Base-by-base conservation (phyloP, 2,797 vertebrate species). In the Poecilia gillii region DNA sequence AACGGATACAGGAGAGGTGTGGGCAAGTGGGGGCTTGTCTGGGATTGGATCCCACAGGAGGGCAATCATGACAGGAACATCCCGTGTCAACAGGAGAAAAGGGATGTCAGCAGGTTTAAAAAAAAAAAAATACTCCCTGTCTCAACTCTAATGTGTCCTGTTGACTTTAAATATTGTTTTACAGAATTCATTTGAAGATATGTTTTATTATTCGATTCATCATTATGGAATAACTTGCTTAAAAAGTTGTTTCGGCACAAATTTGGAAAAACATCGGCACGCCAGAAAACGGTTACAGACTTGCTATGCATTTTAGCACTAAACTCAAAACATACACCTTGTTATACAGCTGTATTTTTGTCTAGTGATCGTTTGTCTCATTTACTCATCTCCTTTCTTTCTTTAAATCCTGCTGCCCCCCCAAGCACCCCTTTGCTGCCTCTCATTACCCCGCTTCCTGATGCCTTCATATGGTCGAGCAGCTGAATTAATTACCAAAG, bases 401-500 rank as follows among this genome's bases (percentile, higher is more conserved):
- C 55, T 9, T 11, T 36, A 8, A 47, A 74, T 43, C 66, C 62
- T 75, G 85, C 89, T 80, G 73, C n/a, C 0, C 47, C 9, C 72
- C 46, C 75, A 23, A 23, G 3, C 51, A 28, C 1, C 25, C 1
- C 2, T 68, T 51, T 73, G 1, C 39, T 77, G 85, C 72, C 90
- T 91, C 95, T 95, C 91, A 90, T 94, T 94, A 93, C 89, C 90
- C 80, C 91, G 81, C 93, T 90, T 84, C 87, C 86, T 78, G 86
- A 90, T 84, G 84, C 92, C 93, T 94, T 92, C 95, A 96, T 97
- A 97, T 95, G 97, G 96, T 96, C 94, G 94, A 96, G 96, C 96
- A 95, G 95, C 94, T 96, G 97, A 98, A 99, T 99, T 99, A 98
- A 99, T 99, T 99, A 99, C 98, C 97, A 96, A 96, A 97, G 96